A percentile compares a stretch with the other conserved stretches of the same genome.
phyloP scores from a whole-genome alignment of 2,888 invertebrate species.

The Criorhina ranunculi region DNA sequence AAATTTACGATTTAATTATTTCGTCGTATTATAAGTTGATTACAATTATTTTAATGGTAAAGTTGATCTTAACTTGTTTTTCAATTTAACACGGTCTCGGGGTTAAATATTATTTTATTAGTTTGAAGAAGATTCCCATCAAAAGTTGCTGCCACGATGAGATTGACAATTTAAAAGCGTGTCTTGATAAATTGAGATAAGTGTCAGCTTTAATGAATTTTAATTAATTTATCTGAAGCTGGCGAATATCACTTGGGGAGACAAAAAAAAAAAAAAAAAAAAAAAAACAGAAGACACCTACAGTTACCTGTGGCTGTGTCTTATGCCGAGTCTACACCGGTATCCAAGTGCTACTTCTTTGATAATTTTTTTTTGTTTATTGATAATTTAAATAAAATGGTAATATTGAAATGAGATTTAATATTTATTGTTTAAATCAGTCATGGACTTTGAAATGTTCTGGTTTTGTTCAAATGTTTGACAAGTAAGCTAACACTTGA shows the following conservation, averaged over 20 bases:
- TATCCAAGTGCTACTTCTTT: background rate
- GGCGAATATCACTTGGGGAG: background rate
- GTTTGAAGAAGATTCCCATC: background rate
- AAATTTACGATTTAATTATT: constrained; percentile 7
- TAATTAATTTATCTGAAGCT: constrained; percentile 7
- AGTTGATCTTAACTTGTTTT: constrained; percentile 16
- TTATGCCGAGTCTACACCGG: background rate
- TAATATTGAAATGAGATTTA: background rate
- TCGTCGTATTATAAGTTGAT: constrained; percentile 9
- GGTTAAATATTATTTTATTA: background rate
- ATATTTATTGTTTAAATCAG: no score
- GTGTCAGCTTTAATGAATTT: constrained; percentile 25
- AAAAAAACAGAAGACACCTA: no score
- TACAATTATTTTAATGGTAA: background rate
- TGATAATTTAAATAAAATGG: background rate
- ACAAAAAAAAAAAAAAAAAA: constrained; percentile 1
- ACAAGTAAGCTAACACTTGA: no score
- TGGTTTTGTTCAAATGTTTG: no score
- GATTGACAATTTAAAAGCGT: constrained; percentile 27
- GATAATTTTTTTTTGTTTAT: background rate
- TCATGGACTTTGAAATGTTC: no score
- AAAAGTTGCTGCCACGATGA: constrained; percentile 5
- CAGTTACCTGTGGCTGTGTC: background rate
- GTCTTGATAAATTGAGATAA: constrained; percentile 27
- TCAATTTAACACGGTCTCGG: constrained; percentile 5